Evolutionary conservation across 2,113 vertebrate species (phyloP).

Genomic region (Dipodomys spectabilis): DNA sequence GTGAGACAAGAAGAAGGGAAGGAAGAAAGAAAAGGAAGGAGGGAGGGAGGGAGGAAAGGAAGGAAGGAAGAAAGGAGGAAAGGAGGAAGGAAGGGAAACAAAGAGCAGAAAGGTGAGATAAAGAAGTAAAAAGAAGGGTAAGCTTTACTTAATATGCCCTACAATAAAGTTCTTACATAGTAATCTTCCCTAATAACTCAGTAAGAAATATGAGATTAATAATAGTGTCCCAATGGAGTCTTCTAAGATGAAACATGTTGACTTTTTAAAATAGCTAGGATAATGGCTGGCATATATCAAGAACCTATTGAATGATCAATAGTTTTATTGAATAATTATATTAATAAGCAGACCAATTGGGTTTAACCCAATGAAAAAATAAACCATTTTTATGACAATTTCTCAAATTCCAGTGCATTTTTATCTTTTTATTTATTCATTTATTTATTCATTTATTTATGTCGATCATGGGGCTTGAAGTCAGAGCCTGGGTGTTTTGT

Average conservation of each 20-base stretch:
- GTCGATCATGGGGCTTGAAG: too few relatives aligned
- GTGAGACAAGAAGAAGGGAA: too few relatives aligned
- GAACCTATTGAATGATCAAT: not conserved
- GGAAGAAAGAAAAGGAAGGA: not conserved
- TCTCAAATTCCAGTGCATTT: too few relatives aligned
- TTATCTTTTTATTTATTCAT: too few relatives aligned
- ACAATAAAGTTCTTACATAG: not conserved
- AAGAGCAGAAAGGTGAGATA: too few relatives aligned
- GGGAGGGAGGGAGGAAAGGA: too few relatives aligned
- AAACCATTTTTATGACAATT: not conserved
- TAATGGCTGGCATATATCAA: not conserved
- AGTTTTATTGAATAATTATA: not conserved
- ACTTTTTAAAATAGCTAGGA: not conserved
- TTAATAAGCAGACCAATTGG: not conserved
- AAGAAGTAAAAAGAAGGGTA: too few relatives aligned
- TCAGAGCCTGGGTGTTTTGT: too few relatives aligned
- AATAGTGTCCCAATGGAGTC: not conserved
- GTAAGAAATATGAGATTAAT: not conserved
- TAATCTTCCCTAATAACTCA: not conserved
- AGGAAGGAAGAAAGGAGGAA: too few relatives aligned
- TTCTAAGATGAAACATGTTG: not conserved
- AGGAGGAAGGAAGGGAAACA: not conserved
- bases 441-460: too few relatives aligned
- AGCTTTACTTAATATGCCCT: not conserved
- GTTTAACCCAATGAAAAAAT: not conserved